Evolutionary conservation across 1,140 invertebrate genomes (phyloP), one percentile per base, ranked within the genome.

Genomic region (Drosophila guanche): DNA sequence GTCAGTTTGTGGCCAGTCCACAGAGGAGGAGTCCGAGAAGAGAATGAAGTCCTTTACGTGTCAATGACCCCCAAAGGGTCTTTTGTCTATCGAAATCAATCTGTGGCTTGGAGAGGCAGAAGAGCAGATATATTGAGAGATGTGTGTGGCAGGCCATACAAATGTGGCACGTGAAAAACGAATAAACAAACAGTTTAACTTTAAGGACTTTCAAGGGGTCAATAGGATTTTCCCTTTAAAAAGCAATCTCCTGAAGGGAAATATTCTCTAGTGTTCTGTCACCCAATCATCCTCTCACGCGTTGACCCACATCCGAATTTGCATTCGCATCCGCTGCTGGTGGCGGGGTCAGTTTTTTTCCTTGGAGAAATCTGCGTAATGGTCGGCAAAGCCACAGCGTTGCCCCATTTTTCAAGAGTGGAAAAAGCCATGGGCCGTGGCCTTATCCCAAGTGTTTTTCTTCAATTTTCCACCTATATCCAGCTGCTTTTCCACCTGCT

Each of bases 291-390:
- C 33, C 10, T 12, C 33, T 10, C 33, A 37, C 33, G 33, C 33
- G 4, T 4, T 37, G 33, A 37, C 33, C 22, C 43, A 71, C 51
- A 61, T 60, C 51, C 27, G 43, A 7, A 58, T 59, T 48, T 20
- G 4, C 40, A 6, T 37, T 37, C 33, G 0, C 29, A 40, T 16
- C 22, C 16, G 8, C 14, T 42, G 16, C 54, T 69, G 25, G 45
- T 62, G 23, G 14, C 27, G 8, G 37, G 22, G 47, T 14, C 47
- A 37, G n/a, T 22, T 42, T n/a, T 54, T 22, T 37, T 56, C 81
- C 76, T 84, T 84, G 43, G 63, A 86, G 76, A 76, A 84, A 84
- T 86, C 72, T 84, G 61, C 66, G 71, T 79, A 76, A 84, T 79
- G 75, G 27, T 22, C 37, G 45, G 22, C 5, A 43, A 62, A 55